Base-by-base conservation (phyloP, 2,888 invertebrate genomes). In the Spilosoma lubricipeda region DNA sequence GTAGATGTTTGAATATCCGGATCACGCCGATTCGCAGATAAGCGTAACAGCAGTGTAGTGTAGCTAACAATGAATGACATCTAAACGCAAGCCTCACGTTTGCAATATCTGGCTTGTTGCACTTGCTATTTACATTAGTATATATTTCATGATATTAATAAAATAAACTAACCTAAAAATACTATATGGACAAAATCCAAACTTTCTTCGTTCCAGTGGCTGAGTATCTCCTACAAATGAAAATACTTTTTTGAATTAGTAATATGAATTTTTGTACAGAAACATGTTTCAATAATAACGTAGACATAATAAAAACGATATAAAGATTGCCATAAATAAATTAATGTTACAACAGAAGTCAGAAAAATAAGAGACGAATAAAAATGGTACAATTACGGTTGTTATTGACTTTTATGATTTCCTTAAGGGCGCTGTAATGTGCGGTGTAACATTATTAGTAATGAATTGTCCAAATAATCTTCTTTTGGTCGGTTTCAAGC, bases 391-490 rank as follows among this genome's bases (percentile, higher is more conserved):
- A 78, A 78, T 78, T 80, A 75, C 77, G 79, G 77, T 80, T 79
- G 77, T 76, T 79, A 80, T 84, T 76, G 82, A 78, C 75, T 76
- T 84, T 80, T 79, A 83, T 74, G 82, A 80, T 82, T 84, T 79
- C 83, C 82, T 79, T 48, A 66, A 76, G 73, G 80, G 71, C 42
- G 73, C 66, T 76, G 59, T 71, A 73, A 77, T 73, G 66, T 67
- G 68, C 45, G 71, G 70, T 68, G 77, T 80, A 75, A 80, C 71
- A 73, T 73, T 74, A 77, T 75, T 77, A 75, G 36, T 48, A 67
- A 66, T 23, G 73, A 74, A 82, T 77, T 76, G 74, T 66, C 70
- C 67, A 76, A 75, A 75, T 74, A 76, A 72, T 79, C 71, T 42
- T 42, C 66, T 74, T 63, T 65, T 15, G 1, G 70, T 18, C 63